phyloP scores from a whole-genome alignment of 2,888 invertebrate genomes.

The Cephus nigrinus region DNA sequence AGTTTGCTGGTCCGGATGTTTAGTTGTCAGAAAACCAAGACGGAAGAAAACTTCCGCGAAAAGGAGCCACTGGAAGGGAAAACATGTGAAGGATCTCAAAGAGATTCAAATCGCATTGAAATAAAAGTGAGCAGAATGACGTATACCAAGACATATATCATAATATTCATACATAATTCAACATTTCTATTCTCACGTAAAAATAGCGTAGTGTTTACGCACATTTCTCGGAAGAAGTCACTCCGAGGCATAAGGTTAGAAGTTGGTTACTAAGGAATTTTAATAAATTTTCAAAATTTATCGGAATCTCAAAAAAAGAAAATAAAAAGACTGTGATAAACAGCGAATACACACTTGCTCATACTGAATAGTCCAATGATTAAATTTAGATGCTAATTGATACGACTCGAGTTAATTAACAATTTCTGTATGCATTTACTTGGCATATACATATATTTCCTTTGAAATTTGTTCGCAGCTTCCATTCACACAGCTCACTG shows the following conservation, averaged over 20 bases:
- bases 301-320: too few species aligned
- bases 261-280: background rate
- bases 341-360: background rate
- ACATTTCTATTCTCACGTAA: conserved; percentile 25
- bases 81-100: conserved; percentile 18
- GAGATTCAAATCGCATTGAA: conserved; percentile 45
- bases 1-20: background rate
- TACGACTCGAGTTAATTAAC: background rate
- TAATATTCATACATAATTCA: conserved; percentile 48
- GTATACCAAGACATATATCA: conserved; percentile 36
- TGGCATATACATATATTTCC: background rate
- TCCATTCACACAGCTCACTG: background rate
- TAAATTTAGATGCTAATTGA: background rate
- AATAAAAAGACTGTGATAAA: background rate
- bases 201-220: conserved; percentile 5
- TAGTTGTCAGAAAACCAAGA: background rate
- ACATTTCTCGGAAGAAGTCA: background rate
- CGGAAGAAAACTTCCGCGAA: background rate
- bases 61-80: background rate
- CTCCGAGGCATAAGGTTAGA: background rate
- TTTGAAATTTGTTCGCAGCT: background rate
- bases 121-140: conserved; percentile 41
- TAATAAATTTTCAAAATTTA: background rate
- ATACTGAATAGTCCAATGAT: background rate
- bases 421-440: background rate